Conservation (phyloP, 1,140 invertebrate species). For the Stegodyphus mimosarum region DNA sequence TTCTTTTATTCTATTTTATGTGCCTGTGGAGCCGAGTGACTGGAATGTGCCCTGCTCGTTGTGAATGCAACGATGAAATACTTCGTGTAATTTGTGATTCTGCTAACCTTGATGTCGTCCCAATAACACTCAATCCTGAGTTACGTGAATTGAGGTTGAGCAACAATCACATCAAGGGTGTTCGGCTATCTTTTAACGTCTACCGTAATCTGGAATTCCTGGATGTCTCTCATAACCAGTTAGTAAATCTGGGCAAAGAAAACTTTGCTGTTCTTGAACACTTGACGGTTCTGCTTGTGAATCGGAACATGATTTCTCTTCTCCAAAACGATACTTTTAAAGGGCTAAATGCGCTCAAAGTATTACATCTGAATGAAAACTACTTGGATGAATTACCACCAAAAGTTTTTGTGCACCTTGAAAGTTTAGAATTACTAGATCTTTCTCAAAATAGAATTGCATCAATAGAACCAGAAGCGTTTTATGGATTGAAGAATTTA, state of each 20-base stretch:
- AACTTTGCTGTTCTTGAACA: conserved; percentile 82
- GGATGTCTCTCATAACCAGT: conserved; percentile 84
- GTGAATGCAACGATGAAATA: conserved; percentile 87
- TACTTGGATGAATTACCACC: conserved; percentile 81
- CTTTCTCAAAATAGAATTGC: conserved; percentile 87
- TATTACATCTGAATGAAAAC: conserved; percentile 83
- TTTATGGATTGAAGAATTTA: conserved; percentile 80
- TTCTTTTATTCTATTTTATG: conserved; percentile 53
- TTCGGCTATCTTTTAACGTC: conserved; percentile 87
- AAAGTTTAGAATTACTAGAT: conserved; percentile 84
- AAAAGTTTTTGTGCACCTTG: conserved; percentile 79
- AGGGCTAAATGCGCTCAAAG: conserved; percentile 76
- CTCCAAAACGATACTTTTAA: conserved; percentile 80
- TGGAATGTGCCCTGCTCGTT: conserved; percentile 76
- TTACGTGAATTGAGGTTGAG: conserved; percentile 84
- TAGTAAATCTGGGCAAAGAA: conserved; percentile 76
- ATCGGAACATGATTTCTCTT: conserved; percentile 57
- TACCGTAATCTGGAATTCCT: conserved; percentile 85
- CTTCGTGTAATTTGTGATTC: conserved; percentile 87
- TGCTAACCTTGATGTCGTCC: conserved; percentile 86
- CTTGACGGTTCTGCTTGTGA: conserved; percentile 71
- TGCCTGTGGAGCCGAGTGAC: conserved; percentile 18
- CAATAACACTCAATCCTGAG: conserved; percentile 89
- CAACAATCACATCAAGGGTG: conserved; percentile 86
- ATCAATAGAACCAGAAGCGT: conserved; percentile 80